Evolutionary conservation across 2,888 invertebrate genomes (phyloP).

Genomic region (Labia minor): DNA sequence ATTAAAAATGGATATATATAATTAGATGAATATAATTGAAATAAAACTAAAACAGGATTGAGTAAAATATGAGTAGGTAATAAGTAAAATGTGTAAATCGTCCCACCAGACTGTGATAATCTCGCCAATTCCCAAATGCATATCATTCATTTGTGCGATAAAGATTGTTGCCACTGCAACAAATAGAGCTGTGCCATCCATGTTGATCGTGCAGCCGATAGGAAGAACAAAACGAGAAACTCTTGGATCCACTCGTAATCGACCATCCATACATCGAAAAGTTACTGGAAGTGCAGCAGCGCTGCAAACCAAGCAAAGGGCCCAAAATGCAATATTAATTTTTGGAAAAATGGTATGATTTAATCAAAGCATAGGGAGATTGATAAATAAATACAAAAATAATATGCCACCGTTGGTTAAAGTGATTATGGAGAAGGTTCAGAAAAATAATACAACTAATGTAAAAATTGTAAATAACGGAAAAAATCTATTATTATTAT

Average conservation of each 20-base stretch:
- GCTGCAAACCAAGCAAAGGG: constrained; percentile 37
- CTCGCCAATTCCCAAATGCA: constrained; percentile 67
- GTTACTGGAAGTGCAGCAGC: constrained; percentile 83
- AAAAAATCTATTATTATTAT: too few relatives aligned
- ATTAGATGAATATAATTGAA: too few relatives aligned
- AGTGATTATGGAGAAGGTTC: too few relatives aligned
- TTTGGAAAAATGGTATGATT: neutral
- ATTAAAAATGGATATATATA: too few relatives aligned
- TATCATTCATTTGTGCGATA: constrained; percentile 77
- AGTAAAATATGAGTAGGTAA: too few relatives aligned
- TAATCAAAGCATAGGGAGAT: neutral
- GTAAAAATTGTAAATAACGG: too few relatives aligned
- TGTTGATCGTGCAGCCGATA: constrained; percentile 85
- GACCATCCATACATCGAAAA: constrained; percentile 75
- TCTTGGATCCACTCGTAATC: constrained; percentile 64
- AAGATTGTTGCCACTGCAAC: constrained; percentile 78
- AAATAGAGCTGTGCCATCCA: constrained; percentile 85
- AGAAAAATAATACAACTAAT: too few relatives aligned
- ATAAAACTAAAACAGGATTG: too few relatives aligned
- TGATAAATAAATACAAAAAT: neutral
- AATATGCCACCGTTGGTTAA: too few relatives aligned
- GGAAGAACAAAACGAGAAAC: constrained; percentile 81
- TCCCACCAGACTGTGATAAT: constrained; percentile 76
- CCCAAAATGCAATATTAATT: neutral
- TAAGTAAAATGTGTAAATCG: too few relatives aligned